Evolutionary conservation across 2,113 vertebrate genomes (phyloP).

Genomic region (Tenebrosternarchus preto): DNA sequence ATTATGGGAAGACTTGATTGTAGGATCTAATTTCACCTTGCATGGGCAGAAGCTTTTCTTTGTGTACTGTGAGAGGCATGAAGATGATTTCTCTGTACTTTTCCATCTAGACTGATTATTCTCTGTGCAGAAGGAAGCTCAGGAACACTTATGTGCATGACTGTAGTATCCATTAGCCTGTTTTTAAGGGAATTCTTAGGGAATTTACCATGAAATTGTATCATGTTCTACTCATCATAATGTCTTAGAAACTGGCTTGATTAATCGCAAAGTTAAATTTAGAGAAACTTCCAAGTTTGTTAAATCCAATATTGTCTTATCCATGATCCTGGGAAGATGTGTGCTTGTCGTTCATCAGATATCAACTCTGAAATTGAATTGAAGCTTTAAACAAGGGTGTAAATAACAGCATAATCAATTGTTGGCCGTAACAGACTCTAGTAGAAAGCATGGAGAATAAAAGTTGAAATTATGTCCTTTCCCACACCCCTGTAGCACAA

Average conservation of each 20-base stretch:
- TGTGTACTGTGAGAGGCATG: slow-evolving; percentile 25
- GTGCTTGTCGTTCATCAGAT: no score
- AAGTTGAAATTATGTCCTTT: no score
- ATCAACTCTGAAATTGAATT: no score
- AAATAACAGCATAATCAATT: no score
- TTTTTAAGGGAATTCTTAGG: background rate
- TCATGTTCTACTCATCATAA: background rate
- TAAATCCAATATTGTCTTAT: no score
- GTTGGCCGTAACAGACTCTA: no score
- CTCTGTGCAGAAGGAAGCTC: background rate
- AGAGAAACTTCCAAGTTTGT: no score
- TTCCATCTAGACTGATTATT: slow-evolving; percentile 60
- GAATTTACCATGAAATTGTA: background rate
- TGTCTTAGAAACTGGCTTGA: background rate
- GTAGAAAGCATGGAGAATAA: no score
- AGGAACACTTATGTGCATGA: background rate
- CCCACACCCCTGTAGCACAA: no score
- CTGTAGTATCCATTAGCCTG: background rate
- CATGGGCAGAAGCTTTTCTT: slow-evolving; percentile 21
- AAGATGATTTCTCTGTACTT: slow-evolving; percentile 51
- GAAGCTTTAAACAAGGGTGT: no score
- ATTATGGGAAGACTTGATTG: slow-evolving; percentile 59
- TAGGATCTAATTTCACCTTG: slow-evolving; percentile 63
- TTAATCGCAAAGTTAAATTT: background rate
- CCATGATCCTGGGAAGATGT: no score